Conservation (phyloP, 2,113 vertebrate species). For the Budorcas taxicolor region DNA sequence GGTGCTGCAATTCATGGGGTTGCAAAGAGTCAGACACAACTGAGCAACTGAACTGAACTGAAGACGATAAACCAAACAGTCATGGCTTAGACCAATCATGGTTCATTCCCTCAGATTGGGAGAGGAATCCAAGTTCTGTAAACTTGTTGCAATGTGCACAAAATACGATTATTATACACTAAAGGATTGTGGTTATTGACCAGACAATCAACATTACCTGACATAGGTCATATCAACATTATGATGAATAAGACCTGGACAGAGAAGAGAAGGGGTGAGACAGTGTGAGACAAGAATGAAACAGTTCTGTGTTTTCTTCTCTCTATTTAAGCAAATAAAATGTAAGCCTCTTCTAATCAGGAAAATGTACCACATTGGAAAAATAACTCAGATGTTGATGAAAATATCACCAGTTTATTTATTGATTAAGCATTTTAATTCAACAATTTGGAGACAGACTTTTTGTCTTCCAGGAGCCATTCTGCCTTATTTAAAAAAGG, state of each 20-base stretch:
- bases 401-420: background rate
- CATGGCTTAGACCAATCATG: background rate
- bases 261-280: background rate
- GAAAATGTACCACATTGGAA: background rate
- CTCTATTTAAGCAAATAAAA: background rate
- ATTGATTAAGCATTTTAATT: conserved; percentile 22
- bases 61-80: background rate
- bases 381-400: background rate
- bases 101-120: background rate
- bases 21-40: too few relatives aligned
- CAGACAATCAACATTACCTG: background rate
- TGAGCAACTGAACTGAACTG: too few relatives aligned
- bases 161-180: background rate
- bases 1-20: too few relatives aligned
- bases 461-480: background rate
- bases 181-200: background rate
- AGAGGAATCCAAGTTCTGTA: background rate
- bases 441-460: background rate
- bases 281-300: background rate
- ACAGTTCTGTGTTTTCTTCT: background rate
- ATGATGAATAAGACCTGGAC: background rate
- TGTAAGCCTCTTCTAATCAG: background rate
- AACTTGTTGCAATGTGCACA: background rate
- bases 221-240: background rate
- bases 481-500: background rate